Conservation (phyloP, 1,140 invertebrate species). For the Ditylenchus dipsaci region DNA sequence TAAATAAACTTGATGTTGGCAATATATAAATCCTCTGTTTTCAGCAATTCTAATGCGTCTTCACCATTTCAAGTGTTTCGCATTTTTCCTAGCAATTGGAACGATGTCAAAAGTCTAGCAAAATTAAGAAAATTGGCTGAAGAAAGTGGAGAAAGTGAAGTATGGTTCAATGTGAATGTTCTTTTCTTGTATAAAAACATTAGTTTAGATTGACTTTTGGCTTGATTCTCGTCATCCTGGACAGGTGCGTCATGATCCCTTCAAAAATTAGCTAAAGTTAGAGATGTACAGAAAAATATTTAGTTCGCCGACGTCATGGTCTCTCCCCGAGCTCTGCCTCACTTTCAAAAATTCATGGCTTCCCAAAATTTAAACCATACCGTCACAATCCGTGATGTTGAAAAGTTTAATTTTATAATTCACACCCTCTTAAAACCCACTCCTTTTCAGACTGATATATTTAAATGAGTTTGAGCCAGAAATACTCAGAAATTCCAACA, state of each 20-base stretch:
- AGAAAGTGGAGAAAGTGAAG: conserved; percentile 29
- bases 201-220: conserved; percentile 51
- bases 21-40: background rate
- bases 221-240: conserved; percentile 38
- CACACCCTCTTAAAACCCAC: too few relatives aligned
- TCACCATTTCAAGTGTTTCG: conserved; percentile 33
- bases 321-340: conserved; percentile 16
- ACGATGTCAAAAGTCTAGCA: conserved; percentile 24
- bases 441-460: conserved; percentile 38
- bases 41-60: conserved; percentile 3
- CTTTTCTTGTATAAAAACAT: background rate
- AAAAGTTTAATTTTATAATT: conserved; percentile 28
- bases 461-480: conserved; percentile 32
- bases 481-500: background rate
- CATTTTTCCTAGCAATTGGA: conserved; percentile 33
- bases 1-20: too few relatives aligned
- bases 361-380: conserved; percentile 33
- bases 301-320: conserved; percentile 51
- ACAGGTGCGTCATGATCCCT: too few relatives aligned
- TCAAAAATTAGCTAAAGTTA: too few relatives aligned
- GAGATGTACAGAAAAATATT: too few relatives aligned
- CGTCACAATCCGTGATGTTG: conserved; percentile 52
- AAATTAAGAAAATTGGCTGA: conserved; percentile 29
- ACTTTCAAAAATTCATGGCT: conserved; percentile 32
- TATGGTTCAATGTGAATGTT: background rate